A percentile compares a stretch with the other conserved stretches of the same genome.
These are phyloP conservation scores for Poeciliopsis prolifica DNA, from an alignment of 2,113 vertebrate species.

Conservation along the genomic window DNA sequence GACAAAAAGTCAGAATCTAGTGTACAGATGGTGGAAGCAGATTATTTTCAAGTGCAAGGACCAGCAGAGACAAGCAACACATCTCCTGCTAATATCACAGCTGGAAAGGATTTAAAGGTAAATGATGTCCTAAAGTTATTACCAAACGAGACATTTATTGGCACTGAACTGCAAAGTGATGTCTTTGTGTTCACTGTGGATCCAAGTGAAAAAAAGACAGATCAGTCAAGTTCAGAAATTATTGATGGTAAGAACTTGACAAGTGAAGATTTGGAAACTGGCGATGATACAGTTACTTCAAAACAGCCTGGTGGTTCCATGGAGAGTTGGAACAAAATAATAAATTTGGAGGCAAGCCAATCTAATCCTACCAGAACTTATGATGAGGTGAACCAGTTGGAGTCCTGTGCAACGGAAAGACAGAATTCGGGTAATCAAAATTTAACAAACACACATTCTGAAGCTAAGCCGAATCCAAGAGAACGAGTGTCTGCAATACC, in stretches of 20 bases:
- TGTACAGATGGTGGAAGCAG: slow-evolving; percentile 26
- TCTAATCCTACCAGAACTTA: slow-evolving; percentile 30
- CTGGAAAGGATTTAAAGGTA: slow-evolving; percentile 20
- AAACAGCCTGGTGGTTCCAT: slow-evolving; percentile 35
- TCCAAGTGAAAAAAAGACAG: slow-evolving; percentile 34
- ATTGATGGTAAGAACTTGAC: slow-evolving; percentile 25
- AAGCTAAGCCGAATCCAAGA: slow-evolving; percentile 62
- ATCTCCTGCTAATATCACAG: slow-evolving; percentile 5
- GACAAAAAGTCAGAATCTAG: slow-evolving; percentile 37
- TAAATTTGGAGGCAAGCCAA: slow-evolving; percentile 27
- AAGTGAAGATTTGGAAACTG: slow-evolving; percentile 33
- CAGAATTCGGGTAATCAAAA: slow-evolving; percentile 25
- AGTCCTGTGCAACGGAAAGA: slow-evolving; percentile 35
- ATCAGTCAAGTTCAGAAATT: slow-evolving; percentile 25
- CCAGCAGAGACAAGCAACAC: slow-evolving; percentile 18
- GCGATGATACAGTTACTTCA: slow-evolving; percentile 27
- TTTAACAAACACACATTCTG: slow-evolving; percentile 13
- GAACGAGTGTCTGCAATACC: slow-evolving; percentile 56
- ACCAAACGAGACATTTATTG: slow-evolving; percentile 26
- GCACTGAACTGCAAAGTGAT: slow-evolving; percentile 23
- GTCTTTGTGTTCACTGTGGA: slow-evolving; percentile 35
- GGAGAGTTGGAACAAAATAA: slow-evolving; percentile 29
- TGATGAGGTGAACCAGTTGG: slow-evolving; percentile 18
- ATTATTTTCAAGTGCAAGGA: slow-evolving; percentile 72
- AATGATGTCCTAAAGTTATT: slow-evolving; percentile 19